These are phyloP conservation scores for Lepidocolaptes lacrymiger DNA, from an alignment of 2,797 vertebrate species.

Conservation along the genomic window DNA sequence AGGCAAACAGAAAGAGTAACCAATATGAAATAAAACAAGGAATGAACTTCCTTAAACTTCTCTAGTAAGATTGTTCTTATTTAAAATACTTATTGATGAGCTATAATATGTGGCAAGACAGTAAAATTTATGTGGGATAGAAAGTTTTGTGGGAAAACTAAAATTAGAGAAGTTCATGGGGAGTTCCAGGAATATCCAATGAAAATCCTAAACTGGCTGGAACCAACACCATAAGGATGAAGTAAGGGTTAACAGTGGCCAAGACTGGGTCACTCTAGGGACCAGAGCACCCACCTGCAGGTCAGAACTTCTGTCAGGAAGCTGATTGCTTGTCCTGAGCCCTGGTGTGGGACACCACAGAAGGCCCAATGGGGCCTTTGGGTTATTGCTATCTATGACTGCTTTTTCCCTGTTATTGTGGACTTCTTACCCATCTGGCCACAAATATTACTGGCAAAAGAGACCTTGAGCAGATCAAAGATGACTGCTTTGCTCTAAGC, in stretches of 20 bases:
- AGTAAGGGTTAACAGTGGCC: neutral
- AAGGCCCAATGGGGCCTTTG: neutral
- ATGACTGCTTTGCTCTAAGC: neutral
- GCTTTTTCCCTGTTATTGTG: neutral
- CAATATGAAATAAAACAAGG: neutral
- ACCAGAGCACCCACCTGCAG: neutral
- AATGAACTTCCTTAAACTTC: neutral
- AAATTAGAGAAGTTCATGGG: neutral
- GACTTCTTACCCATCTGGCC: neutral
- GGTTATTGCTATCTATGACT: neutral
- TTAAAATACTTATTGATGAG: neutral
- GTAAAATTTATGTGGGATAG: neutral
- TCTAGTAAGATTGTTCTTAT: neutral
- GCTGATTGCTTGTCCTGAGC: neutral
- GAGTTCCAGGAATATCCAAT: neutral
- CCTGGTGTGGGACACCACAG: neutral
- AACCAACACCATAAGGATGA: neutral
- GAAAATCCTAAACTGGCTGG: neutral
- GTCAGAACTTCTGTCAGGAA: neutral
- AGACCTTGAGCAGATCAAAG: neutral
- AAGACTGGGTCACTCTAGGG: neutral
- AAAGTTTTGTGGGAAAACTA: neutral
- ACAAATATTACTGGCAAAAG: neutral
- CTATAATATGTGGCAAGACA: neutral
- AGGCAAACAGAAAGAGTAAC: neutral